A percentile compares a stretch with the other conserved stretches of the same genome.
phyloP scores from a whole-genome alignment of 2,888 invertebrate genomes.

The Napeogenes sylphis region DNA sequence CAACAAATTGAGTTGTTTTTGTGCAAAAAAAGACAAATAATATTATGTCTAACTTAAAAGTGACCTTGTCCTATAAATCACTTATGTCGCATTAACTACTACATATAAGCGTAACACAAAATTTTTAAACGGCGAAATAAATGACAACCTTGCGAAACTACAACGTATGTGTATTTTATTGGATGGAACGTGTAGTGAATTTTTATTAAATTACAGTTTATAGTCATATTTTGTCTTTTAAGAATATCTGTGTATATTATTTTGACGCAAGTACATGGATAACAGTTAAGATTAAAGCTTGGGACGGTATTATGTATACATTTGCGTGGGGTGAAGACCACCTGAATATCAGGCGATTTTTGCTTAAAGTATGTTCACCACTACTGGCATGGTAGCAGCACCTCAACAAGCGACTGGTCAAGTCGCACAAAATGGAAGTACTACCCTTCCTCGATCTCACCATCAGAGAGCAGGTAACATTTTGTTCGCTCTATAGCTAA shows the following conservation, averaged over 20 bases:
- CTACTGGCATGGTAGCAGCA: constrained; percentile 68
- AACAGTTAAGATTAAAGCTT: constrained; percentile 38
- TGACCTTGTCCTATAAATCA: neutral
- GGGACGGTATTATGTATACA: constrained; percentile 65
- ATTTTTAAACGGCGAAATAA: constrained; percentile 29
- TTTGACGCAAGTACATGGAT: constrained; percentile 33
- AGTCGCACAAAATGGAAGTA: constrained; percentile 70
- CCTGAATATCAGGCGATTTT: constrained; percentile 64
- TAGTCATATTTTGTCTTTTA: constrained; percentile 8
- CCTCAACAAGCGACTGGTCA: constrained; percentile 68
- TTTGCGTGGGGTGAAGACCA: constrained; percentile 62
- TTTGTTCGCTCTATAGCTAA: neutral
- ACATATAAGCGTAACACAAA: constrained; percentile 35
- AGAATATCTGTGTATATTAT: constrained; percentile 13
- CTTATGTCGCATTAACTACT: constrained; percentile 16
- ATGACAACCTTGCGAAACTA: constrained; percentile 56
- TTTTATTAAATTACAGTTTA: constrained; percentile 11
- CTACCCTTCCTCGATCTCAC: constrained; percentile 69
- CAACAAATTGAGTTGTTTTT: constrained; percentile 63
- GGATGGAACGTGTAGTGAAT: constrained; percentile 21
- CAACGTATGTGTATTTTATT: constrained; percentile 51
- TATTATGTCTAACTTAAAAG: constrained; percentile 1
- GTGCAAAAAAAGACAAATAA: constrained; percentile 36
- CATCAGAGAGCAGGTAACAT: constrained; percentile 69
- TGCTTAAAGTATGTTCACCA: constrained; percentile 58